These are phyloP conservation scores for Columba livia DNA, from an alignment of 2,113 vertebrate species.

Conservation along the genomic window DNA sequence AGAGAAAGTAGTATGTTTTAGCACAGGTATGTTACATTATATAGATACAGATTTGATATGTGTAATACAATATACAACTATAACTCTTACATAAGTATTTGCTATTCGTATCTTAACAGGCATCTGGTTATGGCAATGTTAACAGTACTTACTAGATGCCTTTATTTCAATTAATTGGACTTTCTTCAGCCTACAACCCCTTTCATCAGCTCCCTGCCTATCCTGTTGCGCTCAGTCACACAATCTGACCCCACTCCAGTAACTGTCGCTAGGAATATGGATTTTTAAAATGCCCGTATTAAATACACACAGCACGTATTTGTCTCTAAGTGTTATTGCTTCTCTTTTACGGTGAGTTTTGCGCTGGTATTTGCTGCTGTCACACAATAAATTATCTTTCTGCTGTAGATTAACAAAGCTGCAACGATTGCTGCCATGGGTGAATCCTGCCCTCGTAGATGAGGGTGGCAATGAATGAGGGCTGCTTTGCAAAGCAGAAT, in stretches of 20 bases:
- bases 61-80: no score
- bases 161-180: not conserved
- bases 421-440: not conserved
- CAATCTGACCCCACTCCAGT: not conserved
- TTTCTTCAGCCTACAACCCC: not conserved
- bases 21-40: not conserved
- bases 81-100: not conserved
- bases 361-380: not conserved
- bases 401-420: constrained; percentile 3
- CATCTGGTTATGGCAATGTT: not conserved
- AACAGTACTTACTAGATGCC: not conserved
- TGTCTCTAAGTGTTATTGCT: not conserved
- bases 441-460: not conserved
- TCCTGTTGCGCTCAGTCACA: not conserved
- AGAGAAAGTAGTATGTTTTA: not conserved
- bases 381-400: constrained; percentile 35
- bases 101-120: not conserved
- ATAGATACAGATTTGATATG: not conserved
- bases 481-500: constrained; percentile 20
- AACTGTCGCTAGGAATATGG: not conserved
- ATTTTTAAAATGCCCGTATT: not conserved
- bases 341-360: not conserved
- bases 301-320: not conserved
- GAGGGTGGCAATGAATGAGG: constrained; percentile 3
- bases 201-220: not conserved